A percentile compares a stretch with the other conserved stretches of the same genome.
Evolutionary conservation across 2,113 vertebrate genomes (phyloP).

Genomic region (Lepidothrix coronata): DNA sequence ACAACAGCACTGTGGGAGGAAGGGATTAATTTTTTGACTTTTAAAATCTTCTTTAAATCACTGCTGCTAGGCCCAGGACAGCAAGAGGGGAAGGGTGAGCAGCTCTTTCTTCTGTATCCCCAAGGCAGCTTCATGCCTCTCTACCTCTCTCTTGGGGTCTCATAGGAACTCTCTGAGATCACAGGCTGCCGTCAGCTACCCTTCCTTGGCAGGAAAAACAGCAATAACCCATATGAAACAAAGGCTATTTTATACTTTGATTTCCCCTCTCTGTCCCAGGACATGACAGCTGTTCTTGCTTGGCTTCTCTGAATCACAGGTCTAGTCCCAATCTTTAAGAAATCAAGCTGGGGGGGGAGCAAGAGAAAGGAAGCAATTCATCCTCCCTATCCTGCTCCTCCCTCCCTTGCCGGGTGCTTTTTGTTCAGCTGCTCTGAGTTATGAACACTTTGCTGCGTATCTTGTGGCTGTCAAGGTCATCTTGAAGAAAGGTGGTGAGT

Average conservation of each 20-base stretch:
- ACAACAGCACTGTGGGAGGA: background rate
- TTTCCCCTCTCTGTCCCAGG: background rate
- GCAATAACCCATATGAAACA: background rate
- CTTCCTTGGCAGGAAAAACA: background rate
- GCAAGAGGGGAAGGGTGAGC: background rate
- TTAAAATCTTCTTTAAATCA: background rate
- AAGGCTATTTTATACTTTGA: background rate
- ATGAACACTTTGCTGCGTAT: background rate
- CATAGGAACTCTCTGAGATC: background rate
- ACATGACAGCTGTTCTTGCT: background rate
- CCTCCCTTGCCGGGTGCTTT: background rate
- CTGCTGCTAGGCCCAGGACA: background rate
- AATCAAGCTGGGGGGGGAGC: background rate
- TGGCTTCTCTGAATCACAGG: background rate
- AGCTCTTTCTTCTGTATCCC: background rate
- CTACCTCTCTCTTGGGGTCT: background rate
- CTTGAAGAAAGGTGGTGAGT: background rate
- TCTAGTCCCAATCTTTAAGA: background rate
- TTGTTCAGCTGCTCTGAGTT: background rate
- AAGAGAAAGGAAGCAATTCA: background rate
- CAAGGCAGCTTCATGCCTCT: background rate
- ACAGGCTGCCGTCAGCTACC: background rate
- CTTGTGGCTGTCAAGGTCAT: background rate
- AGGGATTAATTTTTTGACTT: background rate
- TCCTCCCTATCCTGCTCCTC: background rate